A percentile compares a stretch with the other conserved stretches of the same genome.
Evolutionary conservation across 2,113 vertebrate species (phyloP).

Genomic region (Ailuropoda melanoleuca): DNA sequence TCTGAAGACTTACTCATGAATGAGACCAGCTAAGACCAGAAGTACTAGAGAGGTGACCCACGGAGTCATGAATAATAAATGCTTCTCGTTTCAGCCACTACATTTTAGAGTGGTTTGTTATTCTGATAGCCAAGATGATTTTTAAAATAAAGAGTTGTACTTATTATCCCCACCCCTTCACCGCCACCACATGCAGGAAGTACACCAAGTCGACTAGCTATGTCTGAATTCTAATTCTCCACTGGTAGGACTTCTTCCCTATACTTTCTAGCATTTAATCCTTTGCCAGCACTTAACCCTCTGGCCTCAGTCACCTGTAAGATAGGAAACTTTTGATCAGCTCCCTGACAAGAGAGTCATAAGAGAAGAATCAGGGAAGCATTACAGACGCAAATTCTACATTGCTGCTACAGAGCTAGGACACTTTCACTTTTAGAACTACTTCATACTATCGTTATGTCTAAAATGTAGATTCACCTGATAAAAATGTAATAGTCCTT

Average conservation of each 20-base stretch:
- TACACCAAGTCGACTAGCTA: background rate
- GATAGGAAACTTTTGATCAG: background rate
- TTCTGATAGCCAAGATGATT: background rate
- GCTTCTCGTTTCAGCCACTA: background rate
- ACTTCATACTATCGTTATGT: constrained; percentile 39
- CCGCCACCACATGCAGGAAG: background rate
- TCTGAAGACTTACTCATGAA: background rate
- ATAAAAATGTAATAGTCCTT: constrained; percentile 40
- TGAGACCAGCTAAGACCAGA: background rate
- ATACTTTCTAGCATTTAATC: background rate
- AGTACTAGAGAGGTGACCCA: background rate
- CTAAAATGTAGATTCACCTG: constrained; percentile 12
- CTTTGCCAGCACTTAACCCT: background rate
- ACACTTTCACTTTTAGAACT: background rate
- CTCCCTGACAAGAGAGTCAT: background rate
- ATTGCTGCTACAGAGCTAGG: background rate
- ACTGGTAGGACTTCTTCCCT: background rate
- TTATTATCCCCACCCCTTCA: background rate
- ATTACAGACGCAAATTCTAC: background rate
- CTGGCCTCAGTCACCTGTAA: background rate
- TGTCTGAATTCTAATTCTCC: background rate
- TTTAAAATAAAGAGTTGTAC: background rate
- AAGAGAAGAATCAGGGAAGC: background rate
- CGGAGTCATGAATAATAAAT: background rate
- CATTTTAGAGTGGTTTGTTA: background rate